A percentile compares a stretch with the other conserved stretches of the same genome.
These are phyloP conservation scores for Neodiprion lecontei DNA, from an alignment of 1,140 invertebrate genomes.

Conservation along the genomic window DNA sequence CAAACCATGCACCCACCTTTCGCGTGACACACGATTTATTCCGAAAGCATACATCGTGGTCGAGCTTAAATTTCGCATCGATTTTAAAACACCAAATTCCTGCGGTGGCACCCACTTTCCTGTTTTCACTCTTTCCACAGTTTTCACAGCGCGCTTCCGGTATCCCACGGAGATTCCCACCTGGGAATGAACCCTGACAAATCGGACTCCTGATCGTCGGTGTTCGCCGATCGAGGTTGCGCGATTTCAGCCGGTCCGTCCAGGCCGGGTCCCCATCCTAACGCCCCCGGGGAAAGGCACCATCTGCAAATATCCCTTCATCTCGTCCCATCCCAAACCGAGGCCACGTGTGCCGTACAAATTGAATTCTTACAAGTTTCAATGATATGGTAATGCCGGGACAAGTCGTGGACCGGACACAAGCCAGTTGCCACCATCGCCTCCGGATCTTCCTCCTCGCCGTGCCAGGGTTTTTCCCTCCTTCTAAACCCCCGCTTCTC, in stretches of 20 bases:
- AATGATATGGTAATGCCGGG: constrained; percentile 40
- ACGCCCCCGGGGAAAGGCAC: constrained; percentile 29
- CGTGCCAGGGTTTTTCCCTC: constrained; percentile 3
- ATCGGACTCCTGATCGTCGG: not conserved
- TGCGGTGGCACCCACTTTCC: too few species aligned
- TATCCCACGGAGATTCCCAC: too few species aligned
- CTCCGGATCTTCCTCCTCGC: not conserved
- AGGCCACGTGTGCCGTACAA: constrained; percentile 39
- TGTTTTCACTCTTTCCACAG: too few species aligned
- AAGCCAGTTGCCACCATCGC: constrained; percentile 21
- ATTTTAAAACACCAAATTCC: too few species aligned
- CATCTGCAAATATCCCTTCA: constrained; percentile 40
- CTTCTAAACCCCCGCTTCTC: not conserved
- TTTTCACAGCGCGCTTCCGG: too few species aligned
- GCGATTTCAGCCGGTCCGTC: not conserved
- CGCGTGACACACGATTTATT: too few species aligned
- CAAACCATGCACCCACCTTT: too few species aligned
- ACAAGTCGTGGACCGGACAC: constrained; percentile 38
- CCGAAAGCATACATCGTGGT: too few species aligned
- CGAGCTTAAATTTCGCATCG: too few species aligned
- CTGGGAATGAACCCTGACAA: not conserved
- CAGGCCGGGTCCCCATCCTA: constrained; percentile 27
- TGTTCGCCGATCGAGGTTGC: not conserved
- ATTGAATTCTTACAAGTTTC: constrained; percentile 42
- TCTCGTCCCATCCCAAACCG: constrained; percentile 25